Base-by-base conservation (phyloP, 2,888 invertebrate genomes). In the Eupelmus urozonus region DNA sequence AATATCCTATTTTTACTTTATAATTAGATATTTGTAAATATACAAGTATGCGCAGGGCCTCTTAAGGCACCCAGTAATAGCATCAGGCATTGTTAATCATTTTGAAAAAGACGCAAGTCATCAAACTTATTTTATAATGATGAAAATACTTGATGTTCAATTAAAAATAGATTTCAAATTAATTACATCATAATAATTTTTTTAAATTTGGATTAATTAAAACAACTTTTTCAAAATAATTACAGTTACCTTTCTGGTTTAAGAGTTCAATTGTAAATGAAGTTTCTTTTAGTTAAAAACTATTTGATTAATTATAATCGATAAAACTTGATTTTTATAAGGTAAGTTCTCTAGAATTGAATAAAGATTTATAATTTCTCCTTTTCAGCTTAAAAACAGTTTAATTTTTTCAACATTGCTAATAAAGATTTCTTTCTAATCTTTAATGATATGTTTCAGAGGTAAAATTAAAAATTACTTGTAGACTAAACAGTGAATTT, bases 1-100 rank as follows among this genome's bases (percentile, higher is more conserved):
- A 16, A 27, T 59, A 59, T 29, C 13, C 27, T 60, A 67, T 51
- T 18, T 53, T 51, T 27, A 51, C 51, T 60, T 57, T 29, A 62
- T 49, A 65, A 74, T 29, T 67, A 69, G 65, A 42, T 69, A 42
- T 67, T 9, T 62, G 2, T 29, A 60, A 60, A 53, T 55, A 27
- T 55, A 63, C 53, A 73, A 55, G 3, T 63, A 60, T 7, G 25
- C 40, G 25, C 27, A 16, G 73, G 55, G 29, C 65, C 65, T 45
- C 16, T 65, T 29, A 73, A 65, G 55, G 65, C 65, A 55, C 53
- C 73, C 27, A 29, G 34, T 42, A 45, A 29, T 57, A 45, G 18
- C 25, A 42, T 13, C 29, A 18, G 11, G 25, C 25, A 63, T 11
- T 53, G 23, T 42, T 63, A 72, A 75, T 75, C 60, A 60, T 57